These are phyloP conservation scores for Sericinus montela DNA, from an alignment of 2,888 invertebrate genomes.

Conservation along the genomic window DNA sequence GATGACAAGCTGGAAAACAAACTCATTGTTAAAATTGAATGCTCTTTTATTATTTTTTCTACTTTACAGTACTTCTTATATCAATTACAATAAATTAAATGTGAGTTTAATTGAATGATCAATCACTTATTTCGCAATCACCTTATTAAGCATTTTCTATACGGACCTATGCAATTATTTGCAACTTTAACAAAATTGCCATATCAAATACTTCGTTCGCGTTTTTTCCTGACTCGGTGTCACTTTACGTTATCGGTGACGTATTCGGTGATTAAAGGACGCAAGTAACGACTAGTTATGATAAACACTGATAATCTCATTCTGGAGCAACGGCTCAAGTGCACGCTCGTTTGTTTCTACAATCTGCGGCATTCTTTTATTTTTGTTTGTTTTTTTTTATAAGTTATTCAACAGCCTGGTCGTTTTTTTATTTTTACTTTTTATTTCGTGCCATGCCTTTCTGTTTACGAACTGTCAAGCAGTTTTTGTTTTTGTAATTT, in stretches of 20 bases:
- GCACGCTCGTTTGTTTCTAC: conserved; percentile 58
- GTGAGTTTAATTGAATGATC: conserved; percentile 15
- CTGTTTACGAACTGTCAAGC: conserved; percentile 7
- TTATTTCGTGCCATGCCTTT: conserved; percentile 3
- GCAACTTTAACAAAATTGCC: conserved; percentile 33
- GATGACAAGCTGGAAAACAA: too few species aligned
- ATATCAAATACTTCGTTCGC: conserved; percentile 37
- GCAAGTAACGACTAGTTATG: conserved; percentile 61
- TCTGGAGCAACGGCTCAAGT: conserved; percentile 54
- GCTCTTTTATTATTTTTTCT: too few species aligned
- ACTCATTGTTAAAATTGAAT: too few species aligned
- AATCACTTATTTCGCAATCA: conserved; percentile 6
- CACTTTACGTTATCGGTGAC: conserved; percentile 58
- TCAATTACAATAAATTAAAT: conserved; percentile 12
- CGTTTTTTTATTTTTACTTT: background rate
- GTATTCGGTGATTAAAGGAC: conserved; percentile 70
- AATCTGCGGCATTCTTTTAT: conserved; percentile 32
- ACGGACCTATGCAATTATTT: conserved; percentile 21
- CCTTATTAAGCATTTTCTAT: background rate
- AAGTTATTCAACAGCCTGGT: background rate
- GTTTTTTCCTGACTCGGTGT: conserved; percentile 42
- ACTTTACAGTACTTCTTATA: background rate
- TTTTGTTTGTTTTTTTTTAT: conserved; percentile 9
- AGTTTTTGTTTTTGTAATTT: conserved; percentile 13
- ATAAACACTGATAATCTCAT: conserved; percentile 75